These are phyloP conservation scores for Lagocephalus sceleratus DNA, from an alignment of 2,797 vertebrate genomes.

Conservation along the genomic window DNA sequence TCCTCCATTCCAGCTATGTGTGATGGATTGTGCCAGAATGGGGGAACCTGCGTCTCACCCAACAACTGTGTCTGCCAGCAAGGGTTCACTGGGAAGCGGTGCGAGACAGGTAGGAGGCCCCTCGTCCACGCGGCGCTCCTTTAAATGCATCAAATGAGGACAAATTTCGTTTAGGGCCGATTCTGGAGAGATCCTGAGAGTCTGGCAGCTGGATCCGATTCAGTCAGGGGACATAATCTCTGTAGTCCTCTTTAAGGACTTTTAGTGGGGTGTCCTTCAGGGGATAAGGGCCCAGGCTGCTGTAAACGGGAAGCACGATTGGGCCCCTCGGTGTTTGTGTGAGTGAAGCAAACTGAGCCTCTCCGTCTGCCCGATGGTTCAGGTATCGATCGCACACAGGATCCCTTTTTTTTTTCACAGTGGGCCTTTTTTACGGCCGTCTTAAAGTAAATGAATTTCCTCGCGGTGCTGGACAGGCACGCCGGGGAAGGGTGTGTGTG, in stretches of 20 bases:
- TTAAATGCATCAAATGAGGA: no score
- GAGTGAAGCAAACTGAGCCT: slow-evolving; percentile 39
- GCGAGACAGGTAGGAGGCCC: slow-evolving; percentile 87
- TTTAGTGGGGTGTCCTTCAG: slow-evolving; percentile 39
- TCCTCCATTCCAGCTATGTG: slow-evolving; percentile 86
- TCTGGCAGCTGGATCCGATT: no score
- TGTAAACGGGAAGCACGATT: slow-evolving; percentile 36
- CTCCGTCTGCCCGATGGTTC: slow-evolving; percentile 51
- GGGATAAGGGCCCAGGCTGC: slow-evolving; percentile 38
- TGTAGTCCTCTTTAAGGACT: no score
- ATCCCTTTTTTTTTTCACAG: slow-evolving; percentile 58
- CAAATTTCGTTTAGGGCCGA: no score
- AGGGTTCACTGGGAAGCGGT: slow-evolving; percentile 91
- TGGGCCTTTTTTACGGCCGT: slow-evolving; percentile 59
- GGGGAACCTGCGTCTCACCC: slow-evolving; percentile 90
- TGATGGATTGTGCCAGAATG: slow-evolving; percentile 91
- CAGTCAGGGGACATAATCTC: no score
- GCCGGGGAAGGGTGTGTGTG: slow-evolving; percentile 27
- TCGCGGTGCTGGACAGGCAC: slow-evolving; percentile 39
- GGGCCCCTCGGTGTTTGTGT: slow-evolving; percentile 31
- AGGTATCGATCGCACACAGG: slow-evolving; percentile 74
- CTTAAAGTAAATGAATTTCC: slow-evolving; percentile 76
- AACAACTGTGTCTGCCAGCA: slow-evolving; percentile 92
- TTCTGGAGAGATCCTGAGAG: no score
- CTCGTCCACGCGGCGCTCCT: background rate